Percentiles rank a stretch among this genome's conserved stretches.
Evolutionary conservation across 2,888 invertebrate genomes (phyloP).

Genomic region (Marronus borbonicus): DNA sequence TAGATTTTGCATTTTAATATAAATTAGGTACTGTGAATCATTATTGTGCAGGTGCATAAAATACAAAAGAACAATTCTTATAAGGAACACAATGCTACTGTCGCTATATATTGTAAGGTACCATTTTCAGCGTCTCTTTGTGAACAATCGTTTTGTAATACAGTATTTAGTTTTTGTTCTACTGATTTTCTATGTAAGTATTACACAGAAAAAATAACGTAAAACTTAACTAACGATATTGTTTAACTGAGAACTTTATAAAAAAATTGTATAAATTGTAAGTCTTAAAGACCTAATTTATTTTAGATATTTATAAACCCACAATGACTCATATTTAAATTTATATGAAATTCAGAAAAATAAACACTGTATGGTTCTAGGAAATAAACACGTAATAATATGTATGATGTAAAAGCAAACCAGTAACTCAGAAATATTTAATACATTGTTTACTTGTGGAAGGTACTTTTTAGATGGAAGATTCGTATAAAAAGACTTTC

Average conservation of each 20-base stretch:
- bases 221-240: too few species aligned
- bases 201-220: too few species aligned
- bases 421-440: not conserved
- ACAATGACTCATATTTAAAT: conserved; percentile 1
- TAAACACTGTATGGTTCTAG: not conserved
- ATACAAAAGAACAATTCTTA: conserved; percentile 7
- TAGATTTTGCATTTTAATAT: not conserved
- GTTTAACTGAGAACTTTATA: not conserved
- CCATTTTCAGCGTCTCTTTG: conserved; percentile 12
- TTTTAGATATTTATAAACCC: conserved; percentile 2
- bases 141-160: not conserved
- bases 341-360: not conserved
- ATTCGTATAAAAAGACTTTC: not conserved
- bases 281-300: not conserved
- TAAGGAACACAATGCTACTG: conserved; percentile 1
- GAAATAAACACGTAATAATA: not conserved
- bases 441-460: not conserved
- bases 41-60: conserved; percentile 10
- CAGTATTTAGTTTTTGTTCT: not conserved
- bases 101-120: not conserved
- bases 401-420: too few species aligned
- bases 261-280: not conserved
- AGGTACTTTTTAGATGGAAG: not conserved
- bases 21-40: conserved; percentile 7
- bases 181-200: too few species aligned